Evolutionary conservation across 1,140 invertebrate genomes (phyloP), one percentile per base, ranked within the genome.

Genomic region (Plectrocnemia conspersa): DNA sequence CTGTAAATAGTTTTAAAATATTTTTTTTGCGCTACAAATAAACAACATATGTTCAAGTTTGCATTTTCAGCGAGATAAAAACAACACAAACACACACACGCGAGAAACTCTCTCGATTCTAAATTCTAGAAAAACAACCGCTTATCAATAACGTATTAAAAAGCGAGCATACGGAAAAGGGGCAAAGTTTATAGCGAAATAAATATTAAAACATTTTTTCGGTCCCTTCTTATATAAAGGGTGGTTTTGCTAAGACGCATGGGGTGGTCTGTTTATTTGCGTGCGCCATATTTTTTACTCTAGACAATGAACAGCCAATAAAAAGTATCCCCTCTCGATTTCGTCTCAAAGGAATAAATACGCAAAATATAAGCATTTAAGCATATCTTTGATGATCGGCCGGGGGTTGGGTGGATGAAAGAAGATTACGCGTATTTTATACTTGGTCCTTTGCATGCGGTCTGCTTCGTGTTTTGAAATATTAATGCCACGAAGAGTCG

Each of bases 221-320:
- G 47, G 5, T 33, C 11, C 7, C n/a, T 13, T 22, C 33, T 38
- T 38, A 33, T 33, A 48, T 25, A 44, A 44, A 23, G 25, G 13
- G 13, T 5, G 16, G 13, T 19, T 3, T n/a, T n/a, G n/a, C n/a
- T n/a, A 21, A 25, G 25, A 47, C 5, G n/a, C 13, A 24, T 25
- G 33, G 29, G 22, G 21, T 22, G 25, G 27, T 15, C 11, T 23
- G 23, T 38, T 50, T 50, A 36, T 38, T 33, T 32, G 27, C 21
- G 32, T 35, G 18, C 24, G 21, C n/a, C 22, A 25, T 22, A 27
- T 16, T 23, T 16, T 6, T 10, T 11, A 23, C 46, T 32, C 55
- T 38, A 61, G 40, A 61, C 59, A 61, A 61, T 61, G 59, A 61
- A 58, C 59, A 36, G 55, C 52, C 59, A 61, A 61, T 61, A 61